phyloP scores from a whole-genome alignment of 2,113 vertebrate species.

The Tenebrosternarchus preto region DNA sequence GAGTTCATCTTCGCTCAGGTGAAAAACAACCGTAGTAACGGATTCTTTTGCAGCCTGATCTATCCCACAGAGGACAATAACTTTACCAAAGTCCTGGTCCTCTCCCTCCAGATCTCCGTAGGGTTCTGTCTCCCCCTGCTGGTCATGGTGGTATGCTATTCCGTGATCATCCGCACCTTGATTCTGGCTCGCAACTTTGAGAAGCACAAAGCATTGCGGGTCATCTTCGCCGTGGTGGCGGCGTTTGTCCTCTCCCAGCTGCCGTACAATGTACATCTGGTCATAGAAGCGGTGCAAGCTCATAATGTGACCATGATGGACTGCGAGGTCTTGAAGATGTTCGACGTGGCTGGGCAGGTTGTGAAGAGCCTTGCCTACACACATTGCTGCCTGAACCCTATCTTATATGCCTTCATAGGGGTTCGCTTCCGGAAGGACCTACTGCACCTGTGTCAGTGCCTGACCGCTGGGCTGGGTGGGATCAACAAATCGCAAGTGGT shows the following conservation, averaged over 20 bases:
- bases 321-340: slow-evolving; percentile 60
- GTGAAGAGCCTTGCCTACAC: slow-evolving; percentile 82
- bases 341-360: slow-evolving; percentile 80
- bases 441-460: slow-evolving; percentile 64
- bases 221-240: slow-evolving; percentile 78
- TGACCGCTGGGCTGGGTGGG: slow-evolving; percentile 56
- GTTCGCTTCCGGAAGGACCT: slow-evolving; percentile 82
- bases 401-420: slow-evolving; percentile 86
- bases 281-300: slow-evolving; percentile 75
- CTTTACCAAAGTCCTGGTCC: slow-evolving; percentile 70
- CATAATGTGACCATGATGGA: slow-evolving; percentile 57
- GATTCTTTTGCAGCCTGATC: slow-evolving; percentile 67
- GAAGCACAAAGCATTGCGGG: slow-evolving; percentile 85
- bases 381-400: slow-evolving; percentile 88
- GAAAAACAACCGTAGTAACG: accelerated
- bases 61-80: slow-evolving; percentile 63
- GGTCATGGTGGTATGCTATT: slow-evolving; percentile 83
- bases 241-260: slow-evolving; percentile 86
- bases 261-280: slow-evolving; percentile 79
- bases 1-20: slow-evolving; percentile 82
- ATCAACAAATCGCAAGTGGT: slow-evolving; percentile 57
- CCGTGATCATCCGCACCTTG: slow-evolving; percentile 83
- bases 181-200: slow-evolving; percentile 81
- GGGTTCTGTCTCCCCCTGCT: slow-evolving; percentile 83
- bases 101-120: slow-evolving; percentile 79